Percentiles rank a stretch among this genome's conserved stretches.
These are phyloP conservation scores for Halesus radiatus DNA, from an alignment of 1,140 invertebrate species.

Conservation along the genomic window DNA sequence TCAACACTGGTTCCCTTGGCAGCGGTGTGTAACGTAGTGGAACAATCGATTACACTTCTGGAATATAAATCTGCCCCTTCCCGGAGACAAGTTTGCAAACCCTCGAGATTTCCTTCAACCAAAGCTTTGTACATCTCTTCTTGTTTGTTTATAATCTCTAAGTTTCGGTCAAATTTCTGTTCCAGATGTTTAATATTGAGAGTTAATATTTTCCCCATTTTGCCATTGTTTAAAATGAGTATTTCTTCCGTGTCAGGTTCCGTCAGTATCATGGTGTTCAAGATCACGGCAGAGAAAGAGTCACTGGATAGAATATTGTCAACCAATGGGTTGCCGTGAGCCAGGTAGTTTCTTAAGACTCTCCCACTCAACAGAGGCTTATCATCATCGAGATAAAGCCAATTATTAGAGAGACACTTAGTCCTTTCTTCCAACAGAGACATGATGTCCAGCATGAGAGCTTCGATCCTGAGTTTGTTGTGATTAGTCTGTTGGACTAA, in stretches of 20 bases:
- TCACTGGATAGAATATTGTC: not conserved
- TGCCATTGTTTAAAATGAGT: no score
- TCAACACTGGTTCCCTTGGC: not conserved
- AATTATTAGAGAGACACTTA: not conserved
- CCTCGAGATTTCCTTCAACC: not conserved
- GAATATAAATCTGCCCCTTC: not conserved
- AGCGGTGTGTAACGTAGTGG: not conserved
- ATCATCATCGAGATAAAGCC: not conserved
- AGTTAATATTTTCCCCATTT: no score
- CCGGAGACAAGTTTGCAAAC: not conserved
- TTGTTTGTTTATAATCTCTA: not conserved
- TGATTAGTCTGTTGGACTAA: not conserved
- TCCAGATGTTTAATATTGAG: not conserved
- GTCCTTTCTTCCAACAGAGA: not conserved
- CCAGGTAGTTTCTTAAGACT: not conserved
- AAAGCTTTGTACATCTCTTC: not conserved
- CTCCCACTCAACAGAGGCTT: not conserved
- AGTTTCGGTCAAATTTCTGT: not conserved
- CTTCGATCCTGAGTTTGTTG: not conserved
- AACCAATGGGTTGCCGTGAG: not conserved
- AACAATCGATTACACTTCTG: not conserved
- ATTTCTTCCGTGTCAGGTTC: not conserved
- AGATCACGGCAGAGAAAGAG: not conserved
- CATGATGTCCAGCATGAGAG: not conserved
- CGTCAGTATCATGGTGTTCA: not conserved